Evolutionary conservation across 2,113 vertebrate genomes (phyloP), one percentile per base, ranked within the genome.

Genomic region (Paramormyrops kingsleyae): DNA sequence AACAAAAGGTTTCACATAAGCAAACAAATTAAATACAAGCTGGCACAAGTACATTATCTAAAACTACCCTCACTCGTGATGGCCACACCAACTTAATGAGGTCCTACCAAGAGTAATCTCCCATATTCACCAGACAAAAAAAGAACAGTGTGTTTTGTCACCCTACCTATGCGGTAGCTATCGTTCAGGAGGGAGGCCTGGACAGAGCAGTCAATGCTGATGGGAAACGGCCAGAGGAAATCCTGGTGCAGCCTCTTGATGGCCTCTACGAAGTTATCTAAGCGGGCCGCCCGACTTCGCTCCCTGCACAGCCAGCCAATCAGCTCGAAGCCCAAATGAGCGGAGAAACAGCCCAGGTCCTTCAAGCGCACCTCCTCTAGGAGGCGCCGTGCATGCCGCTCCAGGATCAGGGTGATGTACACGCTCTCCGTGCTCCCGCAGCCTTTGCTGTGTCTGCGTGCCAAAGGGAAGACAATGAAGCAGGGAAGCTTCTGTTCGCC

Each of bases 321-420:
- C 56, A 99, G 96, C 89, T 99, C 98, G 74, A 99, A 99, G 91
- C 98, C 98, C 52, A 99, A 42, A 94, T 99, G 99, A 0, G 98
- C 98, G 0, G 98, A 97, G 94, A 99, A 99, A 89, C 97, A 98
- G 53, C 98, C 98, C 0, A 99, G 97, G 93, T 99, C 98, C 12
- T 97, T 97, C 4, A 99, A 96, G 46, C 97, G 95, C 27, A 98
- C 95, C 91, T 99, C 98, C 92, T 99, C 98, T 83, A 99, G 95
- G 80, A 99, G 97, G 59, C 94, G 97, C 15, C 99, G 97, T 0
- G 99, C 99, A 0, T 99, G 98, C 35, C 98, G 96, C 98, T 98
- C 99, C 0, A 99, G 96, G 98, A 99, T 99, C 97, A 99, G 96
- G 85, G 99, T 98, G 15, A 99, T 99, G 89, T 99, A 99, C 97